These are phyloP conservation scores for Pseudoatta argentina DNA, from an alignment of 1,140 invertebrate species.

Conservation along the genomic window DNA sequence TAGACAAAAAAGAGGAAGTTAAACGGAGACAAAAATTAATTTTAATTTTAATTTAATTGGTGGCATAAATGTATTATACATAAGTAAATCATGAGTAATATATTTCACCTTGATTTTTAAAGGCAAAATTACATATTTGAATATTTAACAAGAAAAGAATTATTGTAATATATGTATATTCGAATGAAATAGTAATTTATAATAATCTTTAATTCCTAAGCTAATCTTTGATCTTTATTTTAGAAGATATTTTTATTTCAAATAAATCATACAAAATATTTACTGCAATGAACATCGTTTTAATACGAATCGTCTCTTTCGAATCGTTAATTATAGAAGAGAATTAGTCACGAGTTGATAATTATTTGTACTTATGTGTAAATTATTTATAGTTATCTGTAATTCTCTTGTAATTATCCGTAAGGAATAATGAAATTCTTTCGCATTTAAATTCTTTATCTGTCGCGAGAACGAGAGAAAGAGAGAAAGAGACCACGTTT, in stretches of 20 bases:
- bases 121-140: not conserved
- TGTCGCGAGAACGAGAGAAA: too few relatives aligned
- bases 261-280: not conserved
- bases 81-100: too few relatives aligned
- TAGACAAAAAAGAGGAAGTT: too few relatives aligned
- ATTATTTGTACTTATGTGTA: not conserved
- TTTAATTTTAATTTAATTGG: too few relatives aligned
- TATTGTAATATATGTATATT: not conserved
- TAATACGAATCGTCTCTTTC: too few relatives aligned
- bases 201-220: not conserved
- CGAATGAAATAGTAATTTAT: not conserved
- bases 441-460: not conserved
- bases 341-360: not conserved
- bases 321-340: not conserved
- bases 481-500: not conserved
- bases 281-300: not conserved
- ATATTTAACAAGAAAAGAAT: not conserved
- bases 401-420: not conserved
- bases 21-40: too few relatives aligned
- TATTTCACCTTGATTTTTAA: too few relatives aligned
- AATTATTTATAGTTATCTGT: too few relatives aligned
- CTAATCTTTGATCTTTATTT: too few relatives aligned
- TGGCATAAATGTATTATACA: too few relatives aligned
- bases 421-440: not conserved
- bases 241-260: not conserved